A percentile compares a stretch with the other conserved stretches of the same genome.
phyloP scores from a whole-genome alignment of 2,888 invertebrate species.

The Gortyna flavago region DNA sequence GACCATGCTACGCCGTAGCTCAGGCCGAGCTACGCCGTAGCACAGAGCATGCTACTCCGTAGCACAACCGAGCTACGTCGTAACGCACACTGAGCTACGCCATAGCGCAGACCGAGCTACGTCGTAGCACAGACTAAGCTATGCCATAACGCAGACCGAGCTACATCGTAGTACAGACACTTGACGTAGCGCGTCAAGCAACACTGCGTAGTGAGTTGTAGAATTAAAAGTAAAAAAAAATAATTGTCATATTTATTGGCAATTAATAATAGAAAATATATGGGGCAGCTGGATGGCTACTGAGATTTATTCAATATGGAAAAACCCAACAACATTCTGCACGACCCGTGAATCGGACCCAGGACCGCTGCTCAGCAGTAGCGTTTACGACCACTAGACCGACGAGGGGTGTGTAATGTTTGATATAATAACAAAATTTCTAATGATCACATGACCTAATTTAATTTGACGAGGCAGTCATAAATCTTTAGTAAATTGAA shows the following conservation, averaged over 20 bases:
- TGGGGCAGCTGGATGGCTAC: no score
- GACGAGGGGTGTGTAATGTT: no score
- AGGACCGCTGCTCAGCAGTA: not conserved
- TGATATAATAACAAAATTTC: no score
- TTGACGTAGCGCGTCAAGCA: not conserved
- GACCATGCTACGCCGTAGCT: not conserved
- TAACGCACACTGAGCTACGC: not conserved
- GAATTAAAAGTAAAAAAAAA: not conserved
- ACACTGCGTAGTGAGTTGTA: not conserved
- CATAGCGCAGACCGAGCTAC: not conserved
- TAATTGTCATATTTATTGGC: not conserved
- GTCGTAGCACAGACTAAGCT: not conserved
- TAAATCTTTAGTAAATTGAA: not conserved
- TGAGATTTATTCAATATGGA: not conserved
- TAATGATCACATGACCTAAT: no score
- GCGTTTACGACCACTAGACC: not conserved
- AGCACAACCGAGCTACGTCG: not conserved
- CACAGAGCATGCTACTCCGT: not conserved
- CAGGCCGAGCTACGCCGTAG: not conserved
- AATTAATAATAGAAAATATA: not conserved
- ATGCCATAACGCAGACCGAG: no score
- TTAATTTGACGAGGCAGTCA: not conserved
- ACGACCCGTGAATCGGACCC: not conserved
- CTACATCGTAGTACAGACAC: not conserved
- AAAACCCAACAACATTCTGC: not conserved